A percentile compares a stretch with the other conserved stretches of the same genome.
Evolutionary conservation across 2,888 invertebrate genomes (phyloP).

Genomic region (Pteria penguin): DNA sequence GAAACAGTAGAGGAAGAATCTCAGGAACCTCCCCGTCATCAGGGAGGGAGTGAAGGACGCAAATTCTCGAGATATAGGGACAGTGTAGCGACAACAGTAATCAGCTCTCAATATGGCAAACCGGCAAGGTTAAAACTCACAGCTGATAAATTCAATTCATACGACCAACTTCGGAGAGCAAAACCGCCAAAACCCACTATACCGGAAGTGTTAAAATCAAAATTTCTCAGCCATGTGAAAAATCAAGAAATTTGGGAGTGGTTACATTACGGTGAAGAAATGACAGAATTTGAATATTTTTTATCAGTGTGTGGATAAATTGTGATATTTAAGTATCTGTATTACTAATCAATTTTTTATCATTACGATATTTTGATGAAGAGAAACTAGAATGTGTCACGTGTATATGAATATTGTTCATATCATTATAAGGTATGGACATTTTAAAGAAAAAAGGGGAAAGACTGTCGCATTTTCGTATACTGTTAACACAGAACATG

Average conservation of each 20-base stretch:
- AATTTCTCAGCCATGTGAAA: constrained; percentile 56
- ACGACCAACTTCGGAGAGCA: constrained; percentile 59
- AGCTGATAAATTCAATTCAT: constrained; percentile 54
- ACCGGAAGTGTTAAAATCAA: constrained; percentile 59
- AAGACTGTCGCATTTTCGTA: too few relatives aligned
- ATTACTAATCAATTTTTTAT: too few relatives aligned
- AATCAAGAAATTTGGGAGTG: constrained; percentile 75
- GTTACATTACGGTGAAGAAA: constrained; percentile 69
- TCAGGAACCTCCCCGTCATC: neutral
- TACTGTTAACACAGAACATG: too few relatives aligned
- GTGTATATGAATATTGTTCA: too few relatives aligned
- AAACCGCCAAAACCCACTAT: constrained; percentile 62
- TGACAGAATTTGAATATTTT: constrained; percentile 72
- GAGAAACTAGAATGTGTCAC: too few relatives aligned
- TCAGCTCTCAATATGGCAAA: neutral
- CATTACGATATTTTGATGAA: too few relatives aligned
- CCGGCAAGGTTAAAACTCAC: constrained; percentile 40
- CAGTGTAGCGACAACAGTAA: neutral
- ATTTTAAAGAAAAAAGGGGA: too few relatives aligned
- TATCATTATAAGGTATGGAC: too few relatives aligned
- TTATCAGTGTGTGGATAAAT: constrained; percentile 69
- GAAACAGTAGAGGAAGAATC: neutral
- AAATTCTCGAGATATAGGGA: neutral
- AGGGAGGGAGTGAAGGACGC: neutral
- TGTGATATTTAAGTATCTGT: too few relatives aligned